phyloP scores from a whole-genome alignment of 2,113 vertebrate genomes.

The Eretmochelys imbricata region DNA sequence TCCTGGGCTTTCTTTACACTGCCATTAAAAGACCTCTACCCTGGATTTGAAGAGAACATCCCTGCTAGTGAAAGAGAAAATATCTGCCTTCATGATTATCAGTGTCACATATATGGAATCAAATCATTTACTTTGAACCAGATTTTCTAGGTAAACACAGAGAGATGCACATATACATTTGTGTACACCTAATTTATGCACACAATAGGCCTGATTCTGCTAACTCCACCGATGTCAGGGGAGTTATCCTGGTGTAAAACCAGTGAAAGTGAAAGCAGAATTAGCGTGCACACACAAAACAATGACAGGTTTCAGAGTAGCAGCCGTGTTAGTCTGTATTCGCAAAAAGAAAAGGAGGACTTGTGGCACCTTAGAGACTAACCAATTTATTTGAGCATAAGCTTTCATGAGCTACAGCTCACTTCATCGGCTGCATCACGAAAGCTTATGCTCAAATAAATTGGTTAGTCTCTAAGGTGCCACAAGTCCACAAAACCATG shows the following conservation, averaged over 20 bases:
- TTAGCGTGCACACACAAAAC: fast-evolving
- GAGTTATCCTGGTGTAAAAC: background rate
- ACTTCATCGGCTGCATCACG: too few relatives aligned
- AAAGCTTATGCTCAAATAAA: too few relatives aligned
- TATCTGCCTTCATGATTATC: background rate
- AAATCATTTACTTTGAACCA: background rate
- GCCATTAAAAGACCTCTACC: background rate
- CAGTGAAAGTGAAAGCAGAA: fast-evolving
- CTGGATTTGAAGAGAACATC: background rate
- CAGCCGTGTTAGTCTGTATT: too few relatives aligned
- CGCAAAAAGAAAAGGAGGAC: too few relatives aligned
- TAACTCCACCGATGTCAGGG: background rate
- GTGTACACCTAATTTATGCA: background rate
- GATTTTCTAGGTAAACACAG: background rate
- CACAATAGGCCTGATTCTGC: background rate
- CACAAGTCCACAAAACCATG: background rate
- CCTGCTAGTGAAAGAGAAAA: background rate
- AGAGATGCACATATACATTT: background rate
- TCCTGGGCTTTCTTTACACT: background rate
- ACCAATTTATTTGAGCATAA: too few relatives aligned
- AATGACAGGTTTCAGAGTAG: background rate
- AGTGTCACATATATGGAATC: background rate
- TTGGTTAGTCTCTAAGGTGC: too few relatives aligned
- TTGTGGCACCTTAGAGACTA: too few relatives aligned
- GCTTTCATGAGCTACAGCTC: too few relatives aligned